These are phyloP conservation scores for Acanthococcus lagerstroemiae DNA, from an alignment of 2,888 invertebrate species.

Conservation along the genomic window DNA sequence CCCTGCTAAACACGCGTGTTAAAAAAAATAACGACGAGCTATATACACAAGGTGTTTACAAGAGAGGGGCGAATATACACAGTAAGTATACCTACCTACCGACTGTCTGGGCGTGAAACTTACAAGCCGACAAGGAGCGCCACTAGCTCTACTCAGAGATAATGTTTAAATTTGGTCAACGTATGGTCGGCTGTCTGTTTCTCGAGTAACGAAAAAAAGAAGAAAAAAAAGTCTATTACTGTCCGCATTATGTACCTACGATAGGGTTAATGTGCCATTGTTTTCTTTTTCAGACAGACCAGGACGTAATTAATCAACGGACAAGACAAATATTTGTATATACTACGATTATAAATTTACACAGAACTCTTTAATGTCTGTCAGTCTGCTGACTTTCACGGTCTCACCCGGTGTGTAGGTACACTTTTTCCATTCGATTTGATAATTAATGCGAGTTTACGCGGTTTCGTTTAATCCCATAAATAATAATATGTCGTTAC, in stretches of 20 bases:
- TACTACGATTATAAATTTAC: constrained; percentile 23
- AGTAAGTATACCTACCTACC: no score
- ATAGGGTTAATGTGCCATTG: constrained; percentile 26
- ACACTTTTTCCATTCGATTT: background rate
- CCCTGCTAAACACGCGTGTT: no score
- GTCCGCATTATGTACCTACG: background rate
- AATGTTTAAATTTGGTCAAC: no score
- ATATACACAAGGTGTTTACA: no score
- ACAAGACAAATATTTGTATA: constrained; percentile 23
- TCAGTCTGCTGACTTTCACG: background rate
- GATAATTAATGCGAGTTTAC: no score
- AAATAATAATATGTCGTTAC: no score
- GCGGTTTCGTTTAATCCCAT: no score
- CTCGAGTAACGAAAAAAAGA: background rate
- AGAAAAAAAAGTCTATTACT: background rate
- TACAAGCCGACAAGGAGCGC: no score
- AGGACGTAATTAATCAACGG: constrained; percentile 24
- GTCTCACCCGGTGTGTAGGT: background rate
- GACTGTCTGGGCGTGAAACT: no score
- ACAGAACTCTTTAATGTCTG: constrained; percentile 15
- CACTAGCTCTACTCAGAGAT: no score
- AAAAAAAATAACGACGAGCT: no score
- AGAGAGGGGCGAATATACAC: no score
- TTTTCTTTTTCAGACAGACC: background rate
- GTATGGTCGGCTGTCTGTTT: background rate